Evolutionary conservation across 2,888 invertebrate species (phyloP), one percentile per base, ranked within the genome.

Genomic region (Thumatha senex): DNA sequence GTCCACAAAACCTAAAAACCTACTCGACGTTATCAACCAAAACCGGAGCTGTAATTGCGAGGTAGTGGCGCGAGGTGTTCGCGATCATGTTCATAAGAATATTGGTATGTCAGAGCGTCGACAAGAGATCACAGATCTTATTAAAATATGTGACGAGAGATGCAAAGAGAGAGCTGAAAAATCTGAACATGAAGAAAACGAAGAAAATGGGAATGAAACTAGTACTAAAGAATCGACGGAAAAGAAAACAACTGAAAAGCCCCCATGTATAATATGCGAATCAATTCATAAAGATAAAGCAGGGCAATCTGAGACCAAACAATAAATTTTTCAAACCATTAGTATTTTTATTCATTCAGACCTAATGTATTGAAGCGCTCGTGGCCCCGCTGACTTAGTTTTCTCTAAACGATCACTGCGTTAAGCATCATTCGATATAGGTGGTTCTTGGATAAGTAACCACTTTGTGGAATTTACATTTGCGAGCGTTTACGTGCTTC

Each of bases 31-130:
- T 0, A 7, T 80, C 8, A 73, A 64, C 24, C 53, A 60, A 0
- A 59, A 72, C 1, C 49, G 52, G 34, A 49, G 63, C 24, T 84
- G 84, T 55, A 60, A 57, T 18, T 86, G 86, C 53, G 76, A 75
- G 39, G 59, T 76, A 10, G 58, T 76, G 10, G 79, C 82, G 0
- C 68, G 72, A 8, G 80, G 80, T 0, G 53, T 83, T 0, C 58
- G 64, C 0, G 70, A 78, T 1, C 56, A 80, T 46, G 46, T 80
- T 0, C 77, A 78, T 31, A 68, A 45, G 49, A 67, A 78, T 50
- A 48, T 81, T 2, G 75, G 74, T 13, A 46, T 75, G 45, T 12
- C 60, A 0, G 50, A 56, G 12, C 58, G 30, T 24, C 61, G 56
- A 4, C 29, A 55, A 63, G 49, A 60, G 14, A 46, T 48, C 56